Percentiles rank a stretch among this genome's conserved stretches.
These are phyloP conservation scores for Augochlorella aurata DNA, from an alignment of 2,888 invertebrate genomes.

Conservation along the genomic window DNA sequence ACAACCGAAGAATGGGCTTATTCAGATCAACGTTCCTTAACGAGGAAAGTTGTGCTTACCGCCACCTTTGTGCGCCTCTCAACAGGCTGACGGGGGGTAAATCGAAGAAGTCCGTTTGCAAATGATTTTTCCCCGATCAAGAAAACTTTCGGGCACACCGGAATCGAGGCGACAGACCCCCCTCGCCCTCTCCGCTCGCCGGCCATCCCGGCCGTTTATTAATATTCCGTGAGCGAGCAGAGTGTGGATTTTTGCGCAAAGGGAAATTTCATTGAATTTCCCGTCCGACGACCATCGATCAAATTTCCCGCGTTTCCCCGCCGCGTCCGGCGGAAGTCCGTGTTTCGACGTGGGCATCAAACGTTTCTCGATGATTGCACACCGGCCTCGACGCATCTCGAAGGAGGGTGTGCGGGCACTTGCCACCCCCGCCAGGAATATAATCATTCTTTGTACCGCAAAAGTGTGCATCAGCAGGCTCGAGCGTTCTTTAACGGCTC, in stretches of 20 bases:
- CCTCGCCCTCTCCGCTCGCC: background rate
- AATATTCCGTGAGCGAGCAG: background rate
- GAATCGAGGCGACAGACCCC: background rate
- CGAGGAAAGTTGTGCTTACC: conserved; percentile 76
- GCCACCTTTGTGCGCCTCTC: conserved; percentile 57
- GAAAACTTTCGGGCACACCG: background rate
- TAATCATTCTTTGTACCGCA: conserved; percentile 57
- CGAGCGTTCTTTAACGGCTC: conserved; percentile 50
- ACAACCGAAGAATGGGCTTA: conserved; percentile 67
- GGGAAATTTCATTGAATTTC: conserved; percentile 8
- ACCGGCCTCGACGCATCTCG: conserved; percentile 19
- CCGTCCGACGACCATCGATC: conserved; percentile 8
- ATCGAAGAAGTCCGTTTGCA: conserved; percentile 50
- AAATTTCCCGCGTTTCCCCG: conserved; percentile 2
- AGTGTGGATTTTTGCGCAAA: background rate
- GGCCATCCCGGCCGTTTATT: background rate
- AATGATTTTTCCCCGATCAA: conserved; percentile 34
- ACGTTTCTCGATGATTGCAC: conserved; percentile 49
- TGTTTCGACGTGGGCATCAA: conserved; percentile 32
- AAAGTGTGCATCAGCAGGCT: conserved; percentile 59
- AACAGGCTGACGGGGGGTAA: conserved; percentile 53
- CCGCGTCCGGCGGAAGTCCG: conserved; percentile 1
- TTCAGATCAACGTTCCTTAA: conserved; percentile 75
- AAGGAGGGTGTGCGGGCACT: conserved; percentile 20
- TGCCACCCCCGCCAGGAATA: conserved; percentile 32